Base-by-base conservation (phyloP, 2,888 invertebrate genomes). In the Acronicta leporina region DNA sequence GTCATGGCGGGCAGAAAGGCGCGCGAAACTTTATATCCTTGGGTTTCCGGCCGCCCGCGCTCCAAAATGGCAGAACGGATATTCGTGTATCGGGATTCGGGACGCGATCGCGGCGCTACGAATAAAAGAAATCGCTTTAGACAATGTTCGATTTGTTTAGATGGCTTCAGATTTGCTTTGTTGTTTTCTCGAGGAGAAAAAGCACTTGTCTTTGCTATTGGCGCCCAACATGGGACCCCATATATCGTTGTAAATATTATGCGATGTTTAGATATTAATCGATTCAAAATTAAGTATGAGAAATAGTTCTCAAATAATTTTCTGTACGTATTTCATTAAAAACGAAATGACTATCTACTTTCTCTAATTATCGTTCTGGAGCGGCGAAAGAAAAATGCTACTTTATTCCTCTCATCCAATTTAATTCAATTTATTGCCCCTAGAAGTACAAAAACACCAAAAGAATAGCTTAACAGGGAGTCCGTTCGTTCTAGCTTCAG, bases 31-130 rank as follows among this genome's bases (percentile, higher is more conserved):
- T 92, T 91, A 93, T 93, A 91, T 92, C 92, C 92, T 87, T 83
- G 87, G 87, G 91, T 90, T 92, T 94, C 94, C 94, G 94, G 92
- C 84, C 87, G 89, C 87, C 84, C 86, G 88, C 89, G 86, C 89
- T 86, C 89, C 87, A 92, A 92, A 92, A 92, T 92, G 90, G 89
- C 91, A 88, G 87, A 88, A 85, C 93, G 93, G 94, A 94, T 94
- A 92, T 93, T 89, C 87, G 86, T 82, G 84, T 89, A 90, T 88
- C 89, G 88, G 87, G 82, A 83, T 84, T 82, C 79, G 81, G 75
- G 75, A 79, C 71, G 72, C 82, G 81, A 86, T 84, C 81, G 82
- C 79, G 71, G 63, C 71, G 61, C 63, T 58, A 62, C 69, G 68
- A 82, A 81, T 79, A 81, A 81, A 81, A 82, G 80, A 82, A 82